Evolutionary conservation across 2,797 vertebrate species (phyloP).

Genomic region (Hemibagrus guttatus): DNA sequence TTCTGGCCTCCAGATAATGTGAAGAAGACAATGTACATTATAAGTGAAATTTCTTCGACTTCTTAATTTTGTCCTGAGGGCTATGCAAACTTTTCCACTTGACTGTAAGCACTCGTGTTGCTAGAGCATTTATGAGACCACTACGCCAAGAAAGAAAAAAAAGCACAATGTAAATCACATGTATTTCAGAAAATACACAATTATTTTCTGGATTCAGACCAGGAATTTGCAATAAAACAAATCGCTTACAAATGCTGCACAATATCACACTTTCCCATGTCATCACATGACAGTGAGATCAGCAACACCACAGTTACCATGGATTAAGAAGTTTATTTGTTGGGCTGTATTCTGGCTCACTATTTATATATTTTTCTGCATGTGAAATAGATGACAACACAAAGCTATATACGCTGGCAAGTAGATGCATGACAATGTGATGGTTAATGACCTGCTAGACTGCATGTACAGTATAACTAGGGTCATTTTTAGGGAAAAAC

Average conservation of each 20-base stretch:
- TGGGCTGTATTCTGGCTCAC: conserved; percentile 14
- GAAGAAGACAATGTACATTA: neutral
- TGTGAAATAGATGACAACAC: conserved; percentile 2
- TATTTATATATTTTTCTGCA: conserved; percentile 12
- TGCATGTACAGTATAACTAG: neutral
- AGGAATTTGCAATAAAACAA: neutral
- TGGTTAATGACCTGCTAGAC: neutral
- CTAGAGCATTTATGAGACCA: neutral
- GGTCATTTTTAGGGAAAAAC: neutral
- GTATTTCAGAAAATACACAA: neutral
- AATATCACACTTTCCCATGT: conserved; percentile 15
- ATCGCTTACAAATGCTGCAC: neutral
- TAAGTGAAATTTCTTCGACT: neutral
- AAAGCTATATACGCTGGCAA: conserved; percentile 11
- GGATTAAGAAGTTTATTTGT: conserved; percentile 24
- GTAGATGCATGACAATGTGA: neutral
- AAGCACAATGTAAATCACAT: conserved; percentile 7
- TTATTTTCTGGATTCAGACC: conserved; percentile 9
- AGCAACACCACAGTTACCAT: neutral
- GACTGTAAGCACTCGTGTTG: neutral
- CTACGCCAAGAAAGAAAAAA: neutral
- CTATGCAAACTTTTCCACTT: neutral
- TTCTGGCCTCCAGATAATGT: neutral
- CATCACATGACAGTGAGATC: conserved; percentile 28
- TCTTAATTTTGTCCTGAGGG: neutral